phyloP scores from a whole-genome alignment of 2,888 invertebrate species.

The Synanthedon myopaeformis region DNA sequence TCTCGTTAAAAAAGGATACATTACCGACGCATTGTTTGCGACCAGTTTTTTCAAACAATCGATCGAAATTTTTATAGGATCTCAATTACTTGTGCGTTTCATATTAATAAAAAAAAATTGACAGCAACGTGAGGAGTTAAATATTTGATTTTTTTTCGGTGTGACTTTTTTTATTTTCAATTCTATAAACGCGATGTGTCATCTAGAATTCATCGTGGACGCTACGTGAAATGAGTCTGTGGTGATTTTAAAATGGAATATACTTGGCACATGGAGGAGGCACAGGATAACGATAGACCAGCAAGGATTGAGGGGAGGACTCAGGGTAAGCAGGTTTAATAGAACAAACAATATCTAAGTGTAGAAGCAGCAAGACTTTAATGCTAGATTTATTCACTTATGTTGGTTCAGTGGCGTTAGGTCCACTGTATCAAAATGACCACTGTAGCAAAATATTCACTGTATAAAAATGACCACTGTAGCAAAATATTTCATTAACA shows the following conservation, averaged over 20 bases:
- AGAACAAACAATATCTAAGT: too few species aligned
- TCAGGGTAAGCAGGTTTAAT: slow-evolving; percentile 32
- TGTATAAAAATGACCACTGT: too few species aligned
- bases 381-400: too few species aligned
- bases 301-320: slow-evolving; percentile 31
- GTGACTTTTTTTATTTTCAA: background rate
- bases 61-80: background rate
- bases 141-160: too few species aligned
- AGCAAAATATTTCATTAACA: too few species aligned
- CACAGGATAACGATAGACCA: slow-evolving; percentile 30
- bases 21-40: slow-evolving; percentile 9
- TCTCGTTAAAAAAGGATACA: slow-evolving; percentile 11
- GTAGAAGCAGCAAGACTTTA: too few species aligned
- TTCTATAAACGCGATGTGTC: slow-evolving; percentile 20
- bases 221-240: slow-evolving; percentile 25
- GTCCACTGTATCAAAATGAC: too few species aligned
- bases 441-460: too few species aligned
- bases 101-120: too few species aligned
- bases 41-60: slow-evolving; percentile 15
- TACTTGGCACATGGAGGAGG: slow-evolving; percentile 59
- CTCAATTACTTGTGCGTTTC: too few species aligned
- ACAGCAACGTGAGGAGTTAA: too few species aligned
- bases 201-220: slow-evolving; percentile 23
- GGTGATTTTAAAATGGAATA: slow-evolving; percentile 54
- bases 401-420: too few species aligned